These are phyloP conservation scores for Spinus olivaceus DNA, from an alignment of 2,797 vertebrate species.

Conservation along the genomic window DNA sequence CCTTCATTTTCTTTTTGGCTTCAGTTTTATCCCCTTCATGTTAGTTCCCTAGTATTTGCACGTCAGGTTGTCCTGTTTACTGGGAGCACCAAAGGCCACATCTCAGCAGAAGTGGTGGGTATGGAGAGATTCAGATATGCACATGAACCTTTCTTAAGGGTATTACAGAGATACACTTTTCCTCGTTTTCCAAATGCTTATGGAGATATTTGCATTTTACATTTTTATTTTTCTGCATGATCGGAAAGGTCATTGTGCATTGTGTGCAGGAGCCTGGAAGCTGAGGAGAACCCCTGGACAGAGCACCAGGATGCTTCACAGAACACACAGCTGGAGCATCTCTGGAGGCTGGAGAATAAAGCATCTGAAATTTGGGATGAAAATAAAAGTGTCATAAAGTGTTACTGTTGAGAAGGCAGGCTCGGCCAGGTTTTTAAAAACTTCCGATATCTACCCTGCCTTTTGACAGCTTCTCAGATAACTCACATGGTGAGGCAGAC, in stretches of 20 bases:
- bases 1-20: background rate
- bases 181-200: background rate
- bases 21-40: background rate
- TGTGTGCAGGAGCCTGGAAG: background rate
- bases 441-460: conserved; percentile 65
- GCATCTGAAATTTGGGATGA: conserved; percentile 59
- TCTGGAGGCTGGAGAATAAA: background rate
- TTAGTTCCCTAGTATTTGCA: background rate
- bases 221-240: background rate
- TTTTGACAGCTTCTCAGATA: conserved; percentile 78
- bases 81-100: background rate
- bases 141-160: background rate
- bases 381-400: conserved; percentile 71
- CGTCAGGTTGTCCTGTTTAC: background rate
- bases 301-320: background rate
- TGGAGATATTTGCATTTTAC: background rate
- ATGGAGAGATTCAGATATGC: background rate
- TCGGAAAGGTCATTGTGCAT: background rate
- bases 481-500: conserved; percentile 65
- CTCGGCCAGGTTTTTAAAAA: conserved; percentile 67
- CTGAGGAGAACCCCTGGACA: background rate
- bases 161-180: background rate
- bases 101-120: background rate
- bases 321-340: background rate
- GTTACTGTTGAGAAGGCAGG: conserved; percentile 68